Evolutionary conservation across 1,140 invertebrate species (phyloP), one percentile per base, ranked within the genome.

Genomic region (Solenopsis fugax): DNA sequence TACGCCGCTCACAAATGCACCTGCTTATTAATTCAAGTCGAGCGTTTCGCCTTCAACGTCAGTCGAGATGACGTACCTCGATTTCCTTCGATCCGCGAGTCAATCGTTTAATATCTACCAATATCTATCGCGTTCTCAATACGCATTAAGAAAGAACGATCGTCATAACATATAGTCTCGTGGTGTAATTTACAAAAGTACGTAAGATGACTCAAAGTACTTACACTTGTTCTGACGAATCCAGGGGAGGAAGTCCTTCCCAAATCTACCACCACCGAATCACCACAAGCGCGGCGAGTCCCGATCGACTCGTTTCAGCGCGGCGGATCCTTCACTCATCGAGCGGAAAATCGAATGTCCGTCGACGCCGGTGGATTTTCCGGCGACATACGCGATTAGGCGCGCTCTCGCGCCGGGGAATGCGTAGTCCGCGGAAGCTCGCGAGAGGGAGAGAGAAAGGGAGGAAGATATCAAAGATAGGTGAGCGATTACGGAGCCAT

Each of bases 1-100:
- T 60, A 60, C 41, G 41, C 24, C n/a, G 34, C 73, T 84, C 41
- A 41, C 21, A 73, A 84, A 73, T 73, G 29, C 80, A 84, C 29
- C 80, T 84, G 54, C 24, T 84, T 75, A 84, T 84, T 84, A 75
- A 75, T 75, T 60, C 80, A 84, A 75, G 9, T 56, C 77, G 48
- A 56, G 48, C 34, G 21, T 48, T 64, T 60, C 52, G 52, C 67
- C 69, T 84, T 84, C 41, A 34, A 82, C 41, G 41, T 60, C 80
- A 84, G 12, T 75, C 54, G 41, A 62, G 21, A 72, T 73, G 67
- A 62, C 80, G n/a, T 84, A 60, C n/a, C 54, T 73, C 56, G 80
- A 84, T 84, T 84, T 84, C 69, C 54, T 84, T 62, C 29, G 41
- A 69, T 56, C 45, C 76, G 60, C 76, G 48, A 65, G 37, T 80